These are phyloP conservation scores for Coreius guichenoti DNA, from an alignment of 2,797 vertebrate genomes.

Conservation along the genomic window DNA sequence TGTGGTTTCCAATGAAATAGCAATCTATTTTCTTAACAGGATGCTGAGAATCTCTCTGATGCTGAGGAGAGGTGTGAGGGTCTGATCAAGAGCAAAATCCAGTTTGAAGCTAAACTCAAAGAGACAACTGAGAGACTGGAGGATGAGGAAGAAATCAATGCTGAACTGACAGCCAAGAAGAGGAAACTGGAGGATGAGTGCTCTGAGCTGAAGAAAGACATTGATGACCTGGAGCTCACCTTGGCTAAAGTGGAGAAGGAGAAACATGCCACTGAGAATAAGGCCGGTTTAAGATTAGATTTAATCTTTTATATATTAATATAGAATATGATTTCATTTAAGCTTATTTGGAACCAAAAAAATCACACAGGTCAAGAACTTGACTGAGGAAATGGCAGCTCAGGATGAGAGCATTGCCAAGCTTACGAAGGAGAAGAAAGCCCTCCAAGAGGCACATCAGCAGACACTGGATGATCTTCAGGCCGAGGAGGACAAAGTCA, in stretches of 20 bases:
- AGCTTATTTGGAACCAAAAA: background rate
- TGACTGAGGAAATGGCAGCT: constrained; percentile 76
- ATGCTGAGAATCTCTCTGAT: constrained; percentile 83
- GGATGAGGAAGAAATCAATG: constrained; percentile 83
- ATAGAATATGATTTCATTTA: background rate
- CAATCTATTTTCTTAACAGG: constrained; percentile 68
- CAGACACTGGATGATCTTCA: constrained; percentile 75
- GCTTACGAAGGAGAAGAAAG: constrained; percentile 76
- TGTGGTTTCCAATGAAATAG: background rate
- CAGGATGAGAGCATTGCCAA: constrained; percentile 76
- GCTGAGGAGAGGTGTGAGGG: constrained; percentile 89
- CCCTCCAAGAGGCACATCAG: constrained; percentile 73
- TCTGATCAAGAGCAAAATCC: constrained; percentile 89
- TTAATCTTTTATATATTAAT: accelerated
- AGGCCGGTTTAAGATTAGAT: constrained; percentile 72
- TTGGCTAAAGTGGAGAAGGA: constrained; percentile 83
- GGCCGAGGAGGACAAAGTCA: constrained; percentile 84
- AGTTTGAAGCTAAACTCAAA: constrained; percentile 87
- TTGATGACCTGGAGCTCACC: constrained; percentile 80
- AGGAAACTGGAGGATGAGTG: constrained; percentile 89
- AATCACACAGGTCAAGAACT: constrained; percentile 73
- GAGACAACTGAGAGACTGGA: constrained; percentile 86
- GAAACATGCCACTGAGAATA: constrained; percentile 87
- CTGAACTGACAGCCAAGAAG: constrained; percentile 85
- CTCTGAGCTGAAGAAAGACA: constrained; percentile 89